phyloP scores from a whole-genome alignment of 2,888 invertebrate species.

The Stenolophus ochropezus region DNA sequence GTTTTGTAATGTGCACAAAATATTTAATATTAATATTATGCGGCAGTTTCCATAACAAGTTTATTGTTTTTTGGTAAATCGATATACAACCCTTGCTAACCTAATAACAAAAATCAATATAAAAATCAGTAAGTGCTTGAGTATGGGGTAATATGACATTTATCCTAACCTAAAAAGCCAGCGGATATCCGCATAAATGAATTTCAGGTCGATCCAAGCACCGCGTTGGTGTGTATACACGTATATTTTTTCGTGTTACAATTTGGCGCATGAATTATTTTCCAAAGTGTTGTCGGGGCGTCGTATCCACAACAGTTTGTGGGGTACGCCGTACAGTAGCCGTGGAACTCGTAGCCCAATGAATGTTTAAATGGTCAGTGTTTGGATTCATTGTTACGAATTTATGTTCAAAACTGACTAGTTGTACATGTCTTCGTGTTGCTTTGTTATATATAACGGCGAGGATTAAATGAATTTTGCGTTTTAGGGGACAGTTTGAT shows the following conservation, averaged over 20 bases:
- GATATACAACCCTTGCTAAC: background rate
- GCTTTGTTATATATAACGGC: slow-evolving; percentile 22
- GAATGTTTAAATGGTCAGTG: slow-evolving; percentile 45
- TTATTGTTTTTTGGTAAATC: background rate
- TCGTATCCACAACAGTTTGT: slow-evolving; percentile 20
- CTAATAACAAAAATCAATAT: background rate
- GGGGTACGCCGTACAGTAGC: slow-evolving; percentile 1
- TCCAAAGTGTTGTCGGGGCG: slow-evolving; percentile 38
- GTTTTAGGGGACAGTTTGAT: slow-evolving; percentile 25
- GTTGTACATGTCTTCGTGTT: slow-evolving; percentile 39
- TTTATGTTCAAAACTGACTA: slow-evolving; percentile 46
- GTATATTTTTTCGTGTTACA: slow-evolving; percentile 50
- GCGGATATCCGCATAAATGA: background rate
- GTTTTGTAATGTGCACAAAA: too few relatives aligned
- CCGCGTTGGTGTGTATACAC: slow-evolving; percentile 7
- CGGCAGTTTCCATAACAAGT: background rate
- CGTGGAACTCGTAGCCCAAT: background rate
- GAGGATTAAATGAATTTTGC: slow-evolving; percentile 33
- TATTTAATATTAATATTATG: too few relatives aligned
- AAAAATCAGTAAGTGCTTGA: slow-evolving; percentile 5
- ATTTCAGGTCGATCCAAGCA: background rate
- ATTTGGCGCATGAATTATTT: slow-evolving; percentile 54
- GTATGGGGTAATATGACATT: background rate
- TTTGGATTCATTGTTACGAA: slow-evolving; percentile 47
- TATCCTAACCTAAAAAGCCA: slow-evolving; percentile 11